These are phyloP conservation scores for Diogma glabrata DNA, from an alignment of 2,888 invertebrate species.

Conservation along the genomic window DNA sequence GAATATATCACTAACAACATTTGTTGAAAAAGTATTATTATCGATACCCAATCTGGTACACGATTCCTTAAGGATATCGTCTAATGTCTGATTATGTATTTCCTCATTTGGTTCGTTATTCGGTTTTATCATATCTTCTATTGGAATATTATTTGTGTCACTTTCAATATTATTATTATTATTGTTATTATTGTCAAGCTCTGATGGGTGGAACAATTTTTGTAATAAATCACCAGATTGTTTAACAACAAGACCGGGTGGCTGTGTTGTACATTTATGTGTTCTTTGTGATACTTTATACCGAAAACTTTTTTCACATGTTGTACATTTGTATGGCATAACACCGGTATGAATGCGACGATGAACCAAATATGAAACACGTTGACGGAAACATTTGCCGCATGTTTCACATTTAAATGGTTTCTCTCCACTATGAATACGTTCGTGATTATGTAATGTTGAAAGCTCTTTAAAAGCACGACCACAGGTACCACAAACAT, in stretches of 20 bases:
- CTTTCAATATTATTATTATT: too few species aligned
- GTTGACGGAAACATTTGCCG: slow-evolving; percentile 76
- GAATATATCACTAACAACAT: slow-evolving; percentile 13
- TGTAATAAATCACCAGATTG: slow-evolving; percentile 40
- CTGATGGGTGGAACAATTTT: slow-evolving; percentile 31
- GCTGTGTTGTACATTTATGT: slow-evolving; percentile 61
- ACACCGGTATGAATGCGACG: slow-evolving; percentile 54
- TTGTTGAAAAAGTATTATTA: slow-evolving; percentile 12
- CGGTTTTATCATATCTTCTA: background rate
- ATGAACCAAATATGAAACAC: slow-evolving; percentile 77
- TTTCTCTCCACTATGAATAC: slow-evolving; percentile 67
- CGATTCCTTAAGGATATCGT: slow-evolving; percentile 35
- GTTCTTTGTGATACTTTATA: slow-evolving; percentile 79
- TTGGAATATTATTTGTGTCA: too few species aligned
- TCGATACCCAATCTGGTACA: slow-evolving; percentile 32
- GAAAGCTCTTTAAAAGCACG: slow-evolving; percentile 77
- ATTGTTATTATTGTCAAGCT: too few species aligned
- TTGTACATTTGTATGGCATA: slow-evolving; percentile 67
- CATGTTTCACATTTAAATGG: slow-evolving; percentile 81
- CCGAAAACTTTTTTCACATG: slow-evolving; percentile 68
- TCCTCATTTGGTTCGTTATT: slow-evolving; percentile 21
- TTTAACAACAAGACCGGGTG: slow-evolving; percentile 44
- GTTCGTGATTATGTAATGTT: slow-evolving; percentile 74
- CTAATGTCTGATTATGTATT: slow-evolving; percentile 29
- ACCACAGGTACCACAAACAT: slow-evolving; percentile 62